A percentile compares a stretch with the other conserved stretches of the same genome.
Evolutionary conservation across 2,113 vertebrate genomes (phyloP).

Genomic region (Notarius quadriscutis): DNA sequence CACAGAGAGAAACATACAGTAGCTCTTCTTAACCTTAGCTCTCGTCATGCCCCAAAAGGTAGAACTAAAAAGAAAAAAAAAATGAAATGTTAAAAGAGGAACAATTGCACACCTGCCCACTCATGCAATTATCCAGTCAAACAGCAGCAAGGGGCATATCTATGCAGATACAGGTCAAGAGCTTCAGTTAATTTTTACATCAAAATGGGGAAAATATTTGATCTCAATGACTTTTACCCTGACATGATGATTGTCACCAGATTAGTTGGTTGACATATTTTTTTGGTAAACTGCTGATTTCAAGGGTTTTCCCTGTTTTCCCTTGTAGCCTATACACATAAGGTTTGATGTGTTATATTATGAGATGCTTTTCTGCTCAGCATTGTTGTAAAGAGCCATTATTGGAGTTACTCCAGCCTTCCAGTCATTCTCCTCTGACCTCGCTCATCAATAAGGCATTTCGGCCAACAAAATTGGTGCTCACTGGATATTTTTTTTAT

Average conservation of each 20-base stretch:
- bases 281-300: not conserved
- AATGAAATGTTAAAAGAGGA: not conserved
- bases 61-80: not conserved
- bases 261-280: not conserved
- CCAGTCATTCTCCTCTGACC: not conserved
- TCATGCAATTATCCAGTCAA: not conserved
- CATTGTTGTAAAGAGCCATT: not conserved
- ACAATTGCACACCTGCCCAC: not conserved
- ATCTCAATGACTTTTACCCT: not conserved
- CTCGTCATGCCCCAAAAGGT: not conserved
- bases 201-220: not conserved
- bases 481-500: not conserved
- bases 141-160: no score
- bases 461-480: not conserved
- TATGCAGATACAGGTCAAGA: not conserved
- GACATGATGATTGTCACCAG: not conserved
- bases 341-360: not conserved
- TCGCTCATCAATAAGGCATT: not conserved
- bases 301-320: not conserved
- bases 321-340: not conserved
- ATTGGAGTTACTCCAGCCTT: not conserved
- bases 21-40: not conserved
- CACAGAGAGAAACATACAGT: conserved; percentile 1
- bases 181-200: not conserved
- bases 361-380: not conserved